Conservation (phyloP, 1,140 invertebrate species). For the Aphelinus certus region DNA sequence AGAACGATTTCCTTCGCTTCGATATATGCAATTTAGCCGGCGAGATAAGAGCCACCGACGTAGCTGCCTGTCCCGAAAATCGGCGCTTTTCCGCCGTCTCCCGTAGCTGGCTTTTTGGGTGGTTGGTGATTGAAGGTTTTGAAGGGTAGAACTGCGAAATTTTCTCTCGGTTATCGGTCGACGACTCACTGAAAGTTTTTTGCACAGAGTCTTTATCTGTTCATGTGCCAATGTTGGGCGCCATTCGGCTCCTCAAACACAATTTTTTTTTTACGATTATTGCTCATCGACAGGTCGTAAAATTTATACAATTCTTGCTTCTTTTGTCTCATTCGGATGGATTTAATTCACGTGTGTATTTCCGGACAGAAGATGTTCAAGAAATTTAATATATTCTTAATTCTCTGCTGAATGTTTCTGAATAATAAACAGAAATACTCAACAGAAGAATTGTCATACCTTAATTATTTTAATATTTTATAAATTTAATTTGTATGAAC, state of each 20-base stretch:
- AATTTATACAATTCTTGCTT: too few relatives aligned
- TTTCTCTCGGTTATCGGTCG: neutral
- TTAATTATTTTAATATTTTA: too few relatives aligned
- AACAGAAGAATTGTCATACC: too few relatives aligned
- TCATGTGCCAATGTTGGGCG: neutral
- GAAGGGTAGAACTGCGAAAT: too few relatives aligned
- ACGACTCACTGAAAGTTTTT: neutral
- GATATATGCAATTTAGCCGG: slow-evolving; percentile 10
- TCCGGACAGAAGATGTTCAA: too few relatives aligned
- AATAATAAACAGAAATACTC: too few relatives aligned
- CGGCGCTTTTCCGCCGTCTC: slow-evolving; percentile 7
- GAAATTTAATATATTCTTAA: too few relatives aligned
- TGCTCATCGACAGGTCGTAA: neutral
- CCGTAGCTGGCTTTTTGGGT: neutral
- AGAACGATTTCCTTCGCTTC: neutral
- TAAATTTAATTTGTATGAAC: too few relatives aligned
- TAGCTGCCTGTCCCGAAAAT: neutral
- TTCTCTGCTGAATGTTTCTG: too few relatives aligned
- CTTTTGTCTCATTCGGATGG: too few relatives aligned
- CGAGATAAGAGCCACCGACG: slow-evolving; percentile 6
- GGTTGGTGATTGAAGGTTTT: neutral
- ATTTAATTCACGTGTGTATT: too few relatives aligned
- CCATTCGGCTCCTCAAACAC: slow-evolving; percentile 1
- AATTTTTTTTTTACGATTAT: slow-evolving; percentile 20
- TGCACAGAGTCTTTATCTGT: neutral